Base-by-base conservation (phyloP, 2,797 vertebrate species). In the Lacerta agilis region DNA sequence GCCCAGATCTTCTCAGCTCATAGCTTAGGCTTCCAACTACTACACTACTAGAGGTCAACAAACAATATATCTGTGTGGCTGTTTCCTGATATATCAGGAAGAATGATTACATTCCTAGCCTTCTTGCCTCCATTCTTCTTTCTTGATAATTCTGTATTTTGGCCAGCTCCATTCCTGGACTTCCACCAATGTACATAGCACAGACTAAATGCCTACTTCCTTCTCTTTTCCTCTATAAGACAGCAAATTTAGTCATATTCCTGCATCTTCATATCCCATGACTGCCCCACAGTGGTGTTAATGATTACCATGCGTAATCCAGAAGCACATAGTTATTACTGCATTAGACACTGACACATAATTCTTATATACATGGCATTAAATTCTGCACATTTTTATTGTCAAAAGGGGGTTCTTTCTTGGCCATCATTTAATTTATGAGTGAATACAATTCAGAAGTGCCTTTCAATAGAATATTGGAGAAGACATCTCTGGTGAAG, bases 401-500 rank as follows among this genome's bases (percentile, higher is more conserved):
- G 15, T 23, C 1, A 23, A 77, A 84, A 90, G 67, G 18, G 0
- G 0, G 2, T 83, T 1, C 69, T 93, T 93, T 80, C 6, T 23
- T 49, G 25, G 58, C 43, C 0, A 6, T 78, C 15, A 67, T 45
- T 75, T 83, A 58, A 77, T 69, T 85, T 90, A 41, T 2, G 0
- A 4, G 0, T 61, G 0, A 1, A 27, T 18, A 69, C 49, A 82
- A 49, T 3, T 55, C 0, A 33, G 78, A 84, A 1, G 41, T 80
- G 72, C 29, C 43, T 49, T 87, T 88, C 61, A 79, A 87, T 86
- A 82, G 29, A 27, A 85, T 25, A 20, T 58, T 82, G 85, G 78
- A 43, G 7, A 33, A 76, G 38, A 36, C 0, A 0, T 1, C 20
- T 76, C 75, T 77, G 33, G 76, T 33, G 61, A 91, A 86, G 73